Evolutionary conservation across 2,888 invertebrate species (phyloP).

Genomic region (Anaspis maculata): DNA sequence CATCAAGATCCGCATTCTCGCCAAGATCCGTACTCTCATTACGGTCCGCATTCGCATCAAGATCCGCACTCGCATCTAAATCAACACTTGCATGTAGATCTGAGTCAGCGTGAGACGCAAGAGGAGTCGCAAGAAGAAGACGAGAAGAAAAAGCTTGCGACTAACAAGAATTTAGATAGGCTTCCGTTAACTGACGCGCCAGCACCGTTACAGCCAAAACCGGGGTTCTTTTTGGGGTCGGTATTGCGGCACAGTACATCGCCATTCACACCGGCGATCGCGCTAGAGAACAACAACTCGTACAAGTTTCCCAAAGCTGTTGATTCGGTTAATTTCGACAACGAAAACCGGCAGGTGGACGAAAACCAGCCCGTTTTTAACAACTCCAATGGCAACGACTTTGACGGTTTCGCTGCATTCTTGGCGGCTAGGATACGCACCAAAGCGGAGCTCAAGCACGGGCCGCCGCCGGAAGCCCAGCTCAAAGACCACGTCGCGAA

Average conservation of each 20-base stretch:
- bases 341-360: constrained; percentile 19
- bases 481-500: constrained; percentile 43
- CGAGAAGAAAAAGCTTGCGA: constrained; percentile 9
- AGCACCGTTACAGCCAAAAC: constrained; percentile 42
- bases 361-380: constrained; percentile 23
- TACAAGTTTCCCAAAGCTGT: constrained; percentile 60
- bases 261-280: constrained; percentile 48
- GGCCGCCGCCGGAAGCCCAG: constrained; percentile 28
- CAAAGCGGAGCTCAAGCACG: constrained; percentile 72
- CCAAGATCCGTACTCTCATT: too few species aligned
- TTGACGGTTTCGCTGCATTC: constrained; percentile 53
- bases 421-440: constrained; percentile 69
- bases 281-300: constrained; percentile 44
- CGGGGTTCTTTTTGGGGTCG: constrained; percentile 39
- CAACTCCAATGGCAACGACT: constrained; percentile 31
- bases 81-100: too few species aligned
- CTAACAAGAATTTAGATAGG: constrained; percentile 27
- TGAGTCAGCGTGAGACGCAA: constrained; percentile 10
- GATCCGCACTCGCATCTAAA: too few species aligned
- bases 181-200: constrained; percentile 40
- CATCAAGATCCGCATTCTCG: too few species aligned
- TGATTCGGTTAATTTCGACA: constrained; percentile 53
- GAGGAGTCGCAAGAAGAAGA: constrained; percentile 19
- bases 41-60: too few species aligned
- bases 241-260: constrained; percentile 47